Evolutionary conservation across 2,888 invertebrate genomes (phyloP).

Genomic region (Ophioninae sp.): DNA sequence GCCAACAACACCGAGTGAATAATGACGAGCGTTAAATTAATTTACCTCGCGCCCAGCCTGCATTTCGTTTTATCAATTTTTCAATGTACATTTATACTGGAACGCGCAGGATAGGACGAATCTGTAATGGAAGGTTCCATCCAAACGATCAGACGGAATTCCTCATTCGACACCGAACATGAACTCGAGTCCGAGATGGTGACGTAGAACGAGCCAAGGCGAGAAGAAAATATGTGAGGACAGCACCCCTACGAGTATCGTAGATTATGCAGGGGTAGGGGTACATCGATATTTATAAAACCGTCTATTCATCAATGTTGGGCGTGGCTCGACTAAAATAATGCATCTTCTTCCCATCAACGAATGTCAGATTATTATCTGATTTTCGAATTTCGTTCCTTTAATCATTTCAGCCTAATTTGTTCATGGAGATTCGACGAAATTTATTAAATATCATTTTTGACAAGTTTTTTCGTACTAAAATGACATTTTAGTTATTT

Average conservation of each 20-base stretch:
- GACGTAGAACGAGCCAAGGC: constrained; percentile 38
- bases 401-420: neutral
- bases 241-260: constrained; percentile 42
- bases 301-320: constrained; percentile 65
- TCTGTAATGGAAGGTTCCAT: constrained; percentile 62
- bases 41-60: constrained; percentile 68
- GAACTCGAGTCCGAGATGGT: constrained; percentile 37
- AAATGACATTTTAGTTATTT: neutral
- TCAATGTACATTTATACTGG: constrained; percentile 17
- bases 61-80: constrained; percentile 72
- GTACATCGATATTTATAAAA: constrained; percentile 70
- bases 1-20: constrained; percentile 69
- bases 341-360: neutral
- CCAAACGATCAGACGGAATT: constrained; percentile 63
- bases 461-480: too few relatives aligned
- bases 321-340: constrained; percentile 36
- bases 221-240: constrained; percentile 41
- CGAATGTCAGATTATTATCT: neutral
- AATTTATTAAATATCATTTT: too few relatives aligned
- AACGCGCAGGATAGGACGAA: constrained; percentile 29
- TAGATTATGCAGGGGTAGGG: constrained; percentile 6
- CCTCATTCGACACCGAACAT: constrained; percentile 34
- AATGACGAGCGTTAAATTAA: constrained; percentile 77
- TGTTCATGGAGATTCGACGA: too few relatives aligned
- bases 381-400: neutral